phyloP scores from a whole-genome alignment of 2,113 vertebrate species.

The Columba livia region DNA sequence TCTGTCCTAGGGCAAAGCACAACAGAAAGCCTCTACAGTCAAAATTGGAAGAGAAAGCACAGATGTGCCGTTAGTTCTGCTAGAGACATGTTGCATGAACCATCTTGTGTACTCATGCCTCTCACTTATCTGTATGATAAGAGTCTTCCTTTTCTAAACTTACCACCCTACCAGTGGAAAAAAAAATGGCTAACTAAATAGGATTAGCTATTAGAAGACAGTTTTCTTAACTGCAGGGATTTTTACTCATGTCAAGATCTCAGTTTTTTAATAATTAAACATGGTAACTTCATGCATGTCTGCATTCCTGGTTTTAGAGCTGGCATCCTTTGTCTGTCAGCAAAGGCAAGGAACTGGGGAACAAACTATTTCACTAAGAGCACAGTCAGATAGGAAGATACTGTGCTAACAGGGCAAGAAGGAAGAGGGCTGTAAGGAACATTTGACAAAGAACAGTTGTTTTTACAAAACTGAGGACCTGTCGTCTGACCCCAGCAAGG shows the following conservation, averaged over 20 bases:
- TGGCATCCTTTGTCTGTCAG: not conserved
- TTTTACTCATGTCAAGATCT: not conserved
- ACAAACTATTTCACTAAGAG: not conserved
- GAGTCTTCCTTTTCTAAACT: not conserved
- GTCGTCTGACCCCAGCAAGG: no score
- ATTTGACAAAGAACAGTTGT: no score
- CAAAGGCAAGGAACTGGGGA: not conserved
- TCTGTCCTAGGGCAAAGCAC: not conserved
- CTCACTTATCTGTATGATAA: not conserved
- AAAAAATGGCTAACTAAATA: not conserved
- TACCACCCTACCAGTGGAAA: not conserved
- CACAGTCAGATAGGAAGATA: not conserved
- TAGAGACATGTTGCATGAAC: not conserved
- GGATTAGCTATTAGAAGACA: not conserved
- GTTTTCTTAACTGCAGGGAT: not conserved
- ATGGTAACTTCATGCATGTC: not conserved
- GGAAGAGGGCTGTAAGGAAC: not conserved
- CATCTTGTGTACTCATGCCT: not conserved
- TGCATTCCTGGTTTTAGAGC: not conserved
- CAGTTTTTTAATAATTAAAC: not conserved
- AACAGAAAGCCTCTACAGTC: not conserved
- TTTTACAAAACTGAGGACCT: no score
- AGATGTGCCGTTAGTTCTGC: not conserved
- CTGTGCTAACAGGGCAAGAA: not conserved
- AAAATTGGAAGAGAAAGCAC: not conserved